Conservation (phyloP, 2,113 vertebrate genomes). For the Tretioscincus oriximinensis region DNA sequence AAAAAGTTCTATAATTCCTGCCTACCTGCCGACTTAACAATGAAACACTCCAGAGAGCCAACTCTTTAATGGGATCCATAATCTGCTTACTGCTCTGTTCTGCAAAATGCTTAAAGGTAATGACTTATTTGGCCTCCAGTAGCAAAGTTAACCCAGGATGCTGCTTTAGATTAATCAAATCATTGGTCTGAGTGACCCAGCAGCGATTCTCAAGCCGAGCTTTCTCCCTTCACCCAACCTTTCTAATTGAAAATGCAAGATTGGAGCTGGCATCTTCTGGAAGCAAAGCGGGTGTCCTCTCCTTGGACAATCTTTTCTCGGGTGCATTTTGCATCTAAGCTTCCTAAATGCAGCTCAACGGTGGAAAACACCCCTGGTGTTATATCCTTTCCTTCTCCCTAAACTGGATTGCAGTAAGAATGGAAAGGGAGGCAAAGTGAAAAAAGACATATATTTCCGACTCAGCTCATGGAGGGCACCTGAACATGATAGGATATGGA, state of each 20-base stretch:
- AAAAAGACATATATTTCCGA: not conserved
- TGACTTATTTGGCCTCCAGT: not conserved
- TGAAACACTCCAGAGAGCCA: not conserved
- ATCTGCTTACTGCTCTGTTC: not conserved
- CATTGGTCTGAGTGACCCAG: not conserved
- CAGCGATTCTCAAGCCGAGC: not conserved
- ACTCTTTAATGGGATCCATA: not conserved
- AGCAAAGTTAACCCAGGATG: not conserved
- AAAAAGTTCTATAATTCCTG: no score
- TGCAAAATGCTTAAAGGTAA: not conserved
- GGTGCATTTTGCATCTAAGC: not conserved
- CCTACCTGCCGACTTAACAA: not conserved
- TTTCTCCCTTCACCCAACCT: not conserved
- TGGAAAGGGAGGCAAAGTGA: not conserved
- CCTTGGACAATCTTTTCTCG: not conserved
- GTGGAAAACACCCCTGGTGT: not conserved
- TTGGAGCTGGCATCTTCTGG: not conserved
- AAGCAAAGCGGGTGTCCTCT: not conserved
- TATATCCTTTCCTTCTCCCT: not conserved
- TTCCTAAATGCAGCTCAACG: not conserved
- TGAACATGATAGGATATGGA: slow-evolving; percentile 29
- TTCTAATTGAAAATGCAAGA: not conserved
- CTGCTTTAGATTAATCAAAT: not conserved
- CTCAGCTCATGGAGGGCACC: not conserved
- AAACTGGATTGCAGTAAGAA: not conserved